A percentile compares a stretch with the other conserved stretches of the same genome.
Evolutionary conservation across 2,797 vertebrate genomes (phyloP).

Genomic region (Taenioides sp.): DNA sequence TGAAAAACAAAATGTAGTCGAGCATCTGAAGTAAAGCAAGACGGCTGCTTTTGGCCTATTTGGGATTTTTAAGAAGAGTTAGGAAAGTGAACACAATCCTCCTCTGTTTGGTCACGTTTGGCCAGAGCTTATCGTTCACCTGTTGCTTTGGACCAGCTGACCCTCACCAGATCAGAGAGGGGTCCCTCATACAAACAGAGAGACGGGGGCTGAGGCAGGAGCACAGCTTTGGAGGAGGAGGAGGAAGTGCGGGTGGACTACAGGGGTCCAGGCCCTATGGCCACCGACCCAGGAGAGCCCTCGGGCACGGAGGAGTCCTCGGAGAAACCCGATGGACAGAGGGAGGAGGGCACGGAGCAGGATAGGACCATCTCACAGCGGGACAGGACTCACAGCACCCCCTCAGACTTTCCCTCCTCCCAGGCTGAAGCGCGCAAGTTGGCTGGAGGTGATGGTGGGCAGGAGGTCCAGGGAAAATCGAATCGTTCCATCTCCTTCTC

Average conservation of each 20-base stretch:
- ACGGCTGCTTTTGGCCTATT: conserved; percentile 30
- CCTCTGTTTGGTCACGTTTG: conserved; percentile 1
- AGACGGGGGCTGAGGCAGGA: conserved; percentile 78
- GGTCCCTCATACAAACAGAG: conserved; percentile 70
- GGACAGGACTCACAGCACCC: conserved; percentile 74
- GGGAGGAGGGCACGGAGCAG: conserved; percentile 65
- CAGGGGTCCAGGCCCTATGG: conserved; percentile 79
- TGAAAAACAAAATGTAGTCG: conserved; percentile 34
- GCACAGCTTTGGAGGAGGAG: conserved; percentile 75
- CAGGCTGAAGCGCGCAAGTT: conserved; percentile 58
- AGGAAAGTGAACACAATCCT: conserved; percentile 20
- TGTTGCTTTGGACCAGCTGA: conserved; percentile 37
- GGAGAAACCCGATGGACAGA: conserved; percentile 89
- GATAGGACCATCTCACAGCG: conserved; percentile 63
- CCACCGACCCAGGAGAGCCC: conserved; percentile 90
- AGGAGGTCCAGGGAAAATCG: conserved; percentile 37
- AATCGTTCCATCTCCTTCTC: conserved; percentile 58
- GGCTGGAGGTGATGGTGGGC: conserved; percentile 44
- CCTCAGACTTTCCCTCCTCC: conserved; percentile 69
- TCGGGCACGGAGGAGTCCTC: conserved; percentile 87
- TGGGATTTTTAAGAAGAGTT: conserved; percentile 22
- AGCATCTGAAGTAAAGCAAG: conserved; percentile 54
- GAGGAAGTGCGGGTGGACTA: conserved; percentile 57
- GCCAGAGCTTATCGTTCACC: conserved; percentile 29
- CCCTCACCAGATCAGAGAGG: conserved; percentile 47